A percentile compares a stretch with the other conserved stretches of the same genome.
Conservation (phyloP, 37 sponge, comb jelly and placozoan species). For the Crambe crambe region DNA sequence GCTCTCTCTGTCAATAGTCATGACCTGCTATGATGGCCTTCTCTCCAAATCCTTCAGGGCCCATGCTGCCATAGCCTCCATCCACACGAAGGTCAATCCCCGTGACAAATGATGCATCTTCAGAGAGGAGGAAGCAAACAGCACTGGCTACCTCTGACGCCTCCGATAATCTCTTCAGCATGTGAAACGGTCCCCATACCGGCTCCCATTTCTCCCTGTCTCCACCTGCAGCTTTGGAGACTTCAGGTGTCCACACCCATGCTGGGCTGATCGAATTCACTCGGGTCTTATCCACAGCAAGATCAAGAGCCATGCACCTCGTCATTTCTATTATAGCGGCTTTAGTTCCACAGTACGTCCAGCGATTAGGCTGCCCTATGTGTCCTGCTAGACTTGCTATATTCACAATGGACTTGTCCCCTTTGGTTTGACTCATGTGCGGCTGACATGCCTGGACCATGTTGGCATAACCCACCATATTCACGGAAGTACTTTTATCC, state of each 20-base stretch:
- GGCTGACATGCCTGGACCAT: conserved; percentile 79
- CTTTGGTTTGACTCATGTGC: conserved; percentile 53
- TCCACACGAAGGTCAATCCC: conserved; percentile 79
- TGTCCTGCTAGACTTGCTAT: conserved; percentile 74
- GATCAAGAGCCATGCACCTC: conserved; percentile 84
- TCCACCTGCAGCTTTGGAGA: conserved; percentile 80
- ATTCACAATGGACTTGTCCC: conserved; percentile 61
- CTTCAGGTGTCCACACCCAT: conserved; percentile 92
- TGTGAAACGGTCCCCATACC: conserved; percentile 84
- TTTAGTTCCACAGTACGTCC: conserved; percentile 83
- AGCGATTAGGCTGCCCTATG: conserved; percentile 69
- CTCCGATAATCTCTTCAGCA: conserved; percentile 68
- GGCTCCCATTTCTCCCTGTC: conserved; percentile 83
- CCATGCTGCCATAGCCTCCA: conserved; percentile 85
- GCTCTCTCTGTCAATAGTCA: too few species aligned
- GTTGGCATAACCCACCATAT: conserved; percentile 84
- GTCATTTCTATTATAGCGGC: conserved; percentile 77
- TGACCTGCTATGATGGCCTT: conserved; percentile 73
- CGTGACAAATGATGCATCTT: conserved; percentile 78
- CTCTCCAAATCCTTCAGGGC: conserved; percentile 83
- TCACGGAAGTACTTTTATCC: conserved; percentile 82
- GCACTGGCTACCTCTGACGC: conserved; percentile 71
- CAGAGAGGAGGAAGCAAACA: conserved; percentile 72
- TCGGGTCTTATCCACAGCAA: conserved; percentile 63
- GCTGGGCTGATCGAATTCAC: conserved; percentile 86